Conservation (phyloP, 2,888 invertebrate genomes). For the Drosophila affinis region DNA sequence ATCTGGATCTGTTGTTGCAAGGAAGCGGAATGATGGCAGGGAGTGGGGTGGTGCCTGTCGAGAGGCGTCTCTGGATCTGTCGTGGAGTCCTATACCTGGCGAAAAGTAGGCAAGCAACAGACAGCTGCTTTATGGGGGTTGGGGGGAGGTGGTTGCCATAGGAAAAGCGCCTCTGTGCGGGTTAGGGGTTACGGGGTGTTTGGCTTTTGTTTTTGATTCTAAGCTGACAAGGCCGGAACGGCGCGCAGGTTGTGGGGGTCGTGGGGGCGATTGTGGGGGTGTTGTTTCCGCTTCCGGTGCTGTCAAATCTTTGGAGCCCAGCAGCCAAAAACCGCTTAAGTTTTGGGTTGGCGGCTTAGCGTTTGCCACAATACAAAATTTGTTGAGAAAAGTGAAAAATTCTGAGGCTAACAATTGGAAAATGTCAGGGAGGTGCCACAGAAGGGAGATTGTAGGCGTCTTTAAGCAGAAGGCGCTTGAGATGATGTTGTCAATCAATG, state of each 20-base stretch:
- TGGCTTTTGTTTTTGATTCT: conserved; percentile 67
- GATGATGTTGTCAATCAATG: background rate
- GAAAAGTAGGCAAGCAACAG: conserved; percentile 70
- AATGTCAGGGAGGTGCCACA: conserved; percentile 2
- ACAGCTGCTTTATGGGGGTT: conserved; percentile 56
- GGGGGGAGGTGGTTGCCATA: conserved; percentile 11
- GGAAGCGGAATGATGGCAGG: conserved; percentile 4
- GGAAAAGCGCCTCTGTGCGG: background rate
- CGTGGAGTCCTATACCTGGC: background rate
- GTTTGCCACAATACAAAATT: conserved; percentile 6
- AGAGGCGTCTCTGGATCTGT: too few relatives aligned
- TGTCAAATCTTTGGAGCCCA: conserved; percentile 52
- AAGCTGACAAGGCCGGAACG: conserved; percentile 61
- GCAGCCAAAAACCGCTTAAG: conserved; percentile 64
- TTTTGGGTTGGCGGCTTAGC: conserved; percentile 60
- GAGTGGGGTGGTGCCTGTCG: background rate
- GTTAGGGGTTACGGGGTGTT: conserved; percentile 11
- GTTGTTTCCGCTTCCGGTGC: conserved; percentile 7
- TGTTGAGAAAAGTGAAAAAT: conserved; percentile 41
- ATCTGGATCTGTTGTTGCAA: conserved; percentile 41
- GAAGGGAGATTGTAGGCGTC: conserved; percentile 5
- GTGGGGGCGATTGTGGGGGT: background rate
- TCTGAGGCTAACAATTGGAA: conserved; percentile 31
- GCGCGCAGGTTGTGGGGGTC: background rate
- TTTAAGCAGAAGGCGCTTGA: conserved; percentile 2